A percentile compares a stretch with the other conserved stretches of the same genome.
These are phyloP conservation scores for Eurytoma californica DNA, from an alignment of 2,888 invertebrate species.

Conservation along the genomic window DNA sequence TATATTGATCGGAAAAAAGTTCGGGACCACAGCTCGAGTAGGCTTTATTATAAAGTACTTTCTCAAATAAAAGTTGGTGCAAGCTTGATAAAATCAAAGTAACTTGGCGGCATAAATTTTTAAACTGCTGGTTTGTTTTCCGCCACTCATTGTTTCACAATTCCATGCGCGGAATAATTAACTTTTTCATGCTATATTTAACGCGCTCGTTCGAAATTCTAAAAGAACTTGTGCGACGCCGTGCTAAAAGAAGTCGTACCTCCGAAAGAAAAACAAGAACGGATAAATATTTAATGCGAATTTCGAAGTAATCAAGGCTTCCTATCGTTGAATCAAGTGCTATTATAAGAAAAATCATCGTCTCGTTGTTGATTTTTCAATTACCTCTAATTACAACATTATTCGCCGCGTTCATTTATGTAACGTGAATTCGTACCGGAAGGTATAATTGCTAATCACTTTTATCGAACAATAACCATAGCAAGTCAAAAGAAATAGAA, in stretches of 20 bases:
- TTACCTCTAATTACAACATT: no score
- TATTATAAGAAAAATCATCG: background rate
- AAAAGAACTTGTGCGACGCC: slow-evolving; percentile 3
- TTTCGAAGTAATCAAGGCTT: background rate
- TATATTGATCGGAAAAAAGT: no score
- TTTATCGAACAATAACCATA: no score
- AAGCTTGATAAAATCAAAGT: no score
- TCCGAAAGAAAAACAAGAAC: background rate
- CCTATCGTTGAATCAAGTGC: background rate
- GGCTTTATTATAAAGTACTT: no score
- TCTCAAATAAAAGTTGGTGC: no score
- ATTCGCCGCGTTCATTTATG: no score
- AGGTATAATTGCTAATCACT: no score
- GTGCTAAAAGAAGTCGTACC: background rate
- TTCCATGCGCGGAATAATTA: background rate
- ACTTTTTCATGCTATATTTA: slow-evolving; percentile 2
- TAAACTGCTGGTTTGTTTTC: background rate
- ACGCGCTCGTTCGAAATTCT: background rate
- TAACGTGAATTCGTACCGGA: no score
- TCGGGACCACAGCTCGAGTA: no score
- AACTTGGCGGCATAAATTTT: no score
- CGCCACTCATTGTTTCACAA: slow-evolving; percentile 2
- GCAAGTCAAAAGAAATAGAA: no score
- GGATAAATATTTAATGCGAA: background rate
- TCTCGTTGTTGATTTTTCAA: background rate